phyloP scores from a whole-genome alignment of 64 coral and sea anemone genomes.

The Pocillopora verrucosa region DNA sequence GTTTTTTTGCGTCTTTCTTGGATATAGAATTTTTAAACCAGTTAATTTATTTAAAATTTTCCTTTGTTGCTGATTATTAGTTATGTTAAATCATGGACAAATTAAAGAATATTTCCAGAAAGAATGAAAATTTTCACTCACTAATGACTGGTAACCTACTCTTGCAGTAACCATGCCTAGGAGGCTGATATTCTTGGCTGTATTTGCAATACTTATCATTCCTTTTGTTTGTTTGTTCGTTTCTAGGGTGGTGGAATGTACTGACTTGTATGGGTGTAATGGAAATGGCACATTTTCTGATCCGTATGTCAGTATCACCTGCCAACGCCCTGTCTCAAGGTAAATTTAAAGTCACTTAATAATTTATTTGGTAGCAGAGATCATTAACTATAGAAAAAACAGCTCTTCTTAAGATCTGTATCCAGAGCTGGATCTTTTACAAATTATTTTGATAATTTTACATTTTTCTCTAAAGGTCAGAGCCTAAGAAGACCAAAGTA shows the following conservation, averaged over 20 bases:
- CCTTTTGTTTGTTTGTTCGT: not conserved
- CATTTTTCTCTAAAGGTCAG: slow-evolving; percentile 53
- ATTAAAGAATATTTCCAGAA: too few species aligned
- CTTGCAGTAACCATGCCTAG: too few species aligned
- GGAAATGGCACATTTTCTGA: slow-evolving; percentile 85
- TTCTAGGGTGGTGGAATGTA: slow-evolving; percentile 66
- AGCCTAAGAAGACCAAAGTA: slow-evolving; percentile 85
- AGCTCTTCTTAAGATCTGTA: too few species aligned
- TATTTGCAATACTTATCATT: not conserved
- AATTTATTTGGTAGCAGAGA: too few species aligned
- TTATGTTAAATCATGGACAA: too few species aligned
- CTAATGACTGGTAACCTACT: too few species aligned
- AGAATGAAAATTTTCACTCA: too few species aligned
- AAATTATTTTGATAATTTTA: not conserved
- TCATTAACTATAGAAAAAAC: too few species aligned
- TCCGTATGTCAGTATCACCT: slow-evolving; percentile 73
- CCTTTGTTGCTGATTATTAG: too few species aligned
- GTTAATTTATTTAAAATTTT: too few species aligned
- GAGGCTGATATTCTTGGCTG: not conserved
- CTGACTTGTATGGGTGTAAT: slow-evolving; percentile 84
- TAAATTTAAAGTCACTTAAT: not conserved
- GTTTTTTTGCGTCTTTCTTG: too few species aligned
- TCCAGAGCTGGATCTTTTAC: not conserved
- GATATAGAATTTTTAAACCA: too few species aligned
- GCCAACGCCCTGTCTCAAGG: slow-evolving; percentile 66